These are phyloP conservation scores for Catharus minimus DNA, from an alignment of 2,113 vertebrate genomes.

Conservation along the genomic window DNA sequence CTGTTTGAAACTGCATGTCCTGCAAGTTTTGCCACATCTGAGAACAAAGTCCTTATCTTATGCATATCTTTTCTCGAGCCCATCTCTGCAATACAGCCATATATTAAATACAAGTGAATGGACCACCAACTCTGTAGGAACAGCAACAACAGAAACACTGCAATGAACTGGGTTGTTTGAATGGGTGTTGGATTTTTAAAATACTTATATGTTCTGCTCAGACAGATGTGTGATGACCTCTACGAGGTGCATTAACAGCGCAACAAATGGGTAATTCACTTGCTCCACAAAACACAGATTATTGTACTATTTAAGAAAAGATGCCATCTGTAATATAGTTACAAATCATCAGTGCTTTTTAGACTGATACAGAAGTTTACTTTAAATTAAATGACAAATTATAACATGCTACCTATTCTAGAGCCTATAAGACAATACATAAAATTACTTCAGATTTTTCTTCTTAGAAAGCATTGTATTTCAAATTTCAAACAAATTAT, in stretches of 20 bases:
- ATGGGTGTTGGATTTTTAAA: neutral
- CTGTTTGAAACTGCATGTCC: neutral
- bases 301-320: neutral
- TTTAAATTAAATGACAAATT: neutral
- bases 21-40: neutral
- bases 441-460: neutral
- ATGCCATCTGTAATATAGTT: neutral
- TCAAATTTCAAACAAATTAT: neutral
- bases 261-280: slow-evolving; percentile 1
- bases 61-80: fast-evolving
- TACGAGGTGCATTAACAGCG: neutral
- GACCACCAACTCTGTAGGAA: neutral
- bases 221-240: slow-evolving; percentile 19
- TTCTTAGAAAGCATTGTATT: neutral
- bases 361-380: neutral
- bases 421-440: neutral
- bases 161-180: neutral
- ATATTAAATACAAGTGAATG: fast-evolving
- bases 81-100: neutral
- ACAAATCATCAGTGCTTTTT: neutral
- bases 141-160: neutral
- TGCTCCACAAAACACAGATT: neutral
- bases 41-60: neutral
- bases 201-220: neutral
- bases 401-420: neutral